Conservation (phyloP, 2,888 invertebrate species). For the Cremastobaeus sp. region DNA sequence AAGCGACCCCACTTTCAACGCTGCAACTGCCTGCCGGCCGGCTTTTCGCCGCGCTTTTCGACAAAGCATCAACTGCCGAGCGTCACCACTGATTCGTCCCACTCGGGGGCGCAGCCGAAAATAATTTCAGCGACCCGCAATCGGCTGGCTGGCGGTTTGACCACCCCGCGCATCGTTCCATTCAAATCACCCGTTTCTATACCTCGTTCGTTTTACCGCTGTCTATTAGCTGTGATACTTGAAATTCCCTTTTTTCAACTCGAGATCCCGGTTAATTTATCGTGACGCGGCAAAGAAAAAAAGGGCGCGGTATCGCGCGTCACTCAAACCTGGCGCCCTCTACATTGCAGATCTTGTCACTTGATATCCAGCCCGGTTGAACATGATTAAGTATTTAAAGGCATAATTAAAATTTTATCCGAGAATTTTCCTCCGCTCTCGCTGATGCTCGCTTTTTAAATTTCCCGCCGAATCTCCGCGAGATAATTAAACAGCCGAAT, state of each 20-base stretch:
- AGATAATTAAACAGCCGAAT: too few species aligned
- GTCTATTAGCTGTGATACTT: constrained; percentile 45
- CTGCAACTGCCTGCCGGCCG: too few species aligned
- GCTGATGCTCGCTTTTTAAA: too few species aligned
- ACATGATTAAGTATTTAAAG: too few species aligned
- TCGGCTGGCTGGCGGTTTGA: constrained; percentile 34
- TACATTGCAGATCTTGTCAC: not conserved
- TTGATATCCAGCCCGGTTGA: too few species aligned
- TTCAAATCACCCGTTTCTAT: not conserved
- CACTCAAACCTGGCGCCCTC: constrained; percentile 39
- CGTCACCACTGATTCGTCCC: too few species aligned
- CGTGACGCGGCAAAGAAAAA: constrained; percentile 29
- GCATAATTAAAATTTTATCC: too few species aligned
- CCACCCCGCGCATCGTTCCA: constrained; percentile 21
- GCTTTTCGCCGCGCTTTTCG: constrained; percentile 37
- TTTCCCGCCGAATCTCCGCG: too few species aligned
- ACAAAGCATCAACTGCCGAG: too few species aligned
- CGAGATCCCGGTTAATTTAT: constrained; percentile 52
- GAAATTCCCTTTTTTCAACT: constrained; percentile 50
- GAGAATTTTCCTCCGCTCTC: too few species aligned
- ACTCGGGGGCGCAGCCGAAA: constrained; percentile 28
- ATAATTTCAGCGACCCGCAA: constrained; percentile 48
- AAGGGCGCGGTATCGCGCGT: constrained; percentile 35
- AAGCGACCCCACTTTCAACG: too few species aligned
- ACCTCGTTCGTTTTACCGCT: constrained; percentile 26